These are phyloP conservation scores for Periphyllus acericola DNA, from an alignment of 2,888 invertebrate genomes.

Conservation along the genomic window DNA sequence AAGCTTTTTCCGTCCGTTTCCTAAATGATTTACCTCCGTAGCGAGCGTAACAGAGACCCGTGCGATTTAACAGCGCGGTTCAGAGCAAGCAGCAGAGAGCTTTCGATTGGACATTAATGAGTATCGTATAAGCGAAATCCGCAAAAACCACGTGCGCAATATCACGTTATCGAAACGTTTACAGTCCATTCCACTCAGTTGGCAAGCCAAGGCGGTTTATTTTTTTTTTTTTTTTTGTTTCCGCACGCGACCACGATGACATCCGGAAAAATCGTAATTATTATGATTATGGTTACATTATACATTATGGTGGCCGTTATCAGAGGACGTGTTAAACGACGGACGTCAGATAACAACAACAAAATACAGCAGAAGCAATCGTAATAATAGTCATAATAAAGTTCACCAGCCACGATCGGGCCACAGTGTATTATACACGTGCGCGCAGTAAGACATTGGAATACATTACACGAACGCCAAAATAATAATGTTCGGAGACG, in stretches of 20 bases:
- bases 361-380: no score
- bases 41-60: no score
- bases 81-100: not conserved
- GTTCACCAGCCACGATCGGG: no score
- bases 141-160: not conserved
- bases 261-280: conserved; percentile 34
- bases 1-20: no score
- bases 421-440: no score
- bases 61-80: not conserved
- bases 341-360: not conserved
- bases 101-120: conserved; percentile 12
- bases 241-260: not conserved
- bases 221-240: not conserved
- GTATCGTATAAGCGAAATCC: conserved; percentile 1
- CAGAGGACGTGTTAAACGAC: not conserved
- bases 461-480: no score
- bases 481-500: no score
- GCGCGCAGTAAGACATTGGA: no score
- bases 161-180: conserved; percentile 51
- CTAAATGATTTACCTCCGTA: no score
- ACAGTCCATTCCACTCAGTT: conserved; percentile 60
- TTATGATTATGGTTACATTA: not conserved
- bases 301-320: not conserved
- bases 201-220: conserved; percentile 12
- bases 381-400: no score